Conservation (phyloP, 1,140 invertebrate species). For the Heliconius eleuchia region DNA sequence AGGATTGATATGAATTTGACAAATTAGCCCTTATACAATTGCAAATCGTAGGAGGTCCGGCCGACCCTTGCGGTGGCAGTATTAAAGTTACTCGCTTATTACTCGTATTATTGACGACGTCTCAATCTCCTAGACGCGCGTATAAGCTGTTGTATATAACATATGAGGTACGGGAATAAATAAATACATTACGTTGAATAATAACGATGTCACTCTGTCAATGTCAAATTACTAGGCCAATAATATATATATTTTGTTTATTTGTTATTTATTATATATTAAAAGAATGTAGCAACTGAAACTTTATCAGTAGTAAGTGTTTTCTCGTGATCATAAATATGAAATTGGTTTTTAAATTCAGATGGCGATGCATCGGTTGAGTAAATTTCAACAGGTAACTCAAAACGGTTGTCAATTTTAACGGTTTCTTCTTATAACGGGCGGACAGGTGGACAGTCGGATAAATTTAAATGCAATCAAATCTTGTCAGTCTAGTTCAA, state of each 20-base stretch:
- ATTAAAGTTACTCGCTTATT: not conserved
- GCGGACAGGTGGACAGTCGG: slow-evolving; percentile 45
- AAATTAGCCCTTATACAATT: slow-evolving; percentile 59
- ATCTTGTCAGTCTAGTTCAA: slow-evolving; percentile 44
- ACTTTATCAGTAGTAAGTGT: slow-evolving; percentile 18
- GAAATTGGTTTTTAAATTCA: slow-evolving; percentile 31
- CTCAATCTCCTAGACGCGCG: slow-evolving; percentile 5
- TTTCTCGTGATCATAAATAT: slow-evolving; percentile 24
- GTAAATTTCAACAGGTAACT: slow-evolving; percentile 40
- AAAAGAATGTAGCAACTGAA: slow-evolving; percentile 12
- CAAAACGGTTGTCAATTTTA: slow-evolving; percentile 46
- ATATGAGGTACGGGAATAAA: not conserved
- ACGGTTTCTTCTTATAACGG: slow-evolving; percentile 47
- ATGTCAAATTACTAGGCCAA: slow-evolving; percentile 18
- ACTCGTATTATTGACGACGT: not conserved
- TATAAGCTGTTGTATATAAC: slow-evolving; percentile 12
- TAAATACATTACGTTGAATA: slow-evolving; percentile 11
- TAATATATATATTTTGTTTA: slow-evolving; percentile 10
- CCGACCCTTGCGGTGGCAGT: slow-evolving; percentile 16
- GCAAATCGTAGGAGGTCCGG: slow-evolving; percentile 56
- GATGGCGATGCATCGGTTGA: slow-evolving; percentile 34
- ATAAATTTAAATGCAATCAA: slow-evolving; percentile 48
- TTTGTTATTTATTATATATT: slow-evolving; percentile 6
- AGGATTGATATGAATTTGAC: slow-evolving; percentile 62
- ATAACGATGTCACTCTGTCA: slow-evolving; percentile 12